Evolutionary conservation across 2,888 invertebrate genomes (phyloP), one percentile per base, ranked within the genome.

Genomic region (Spisula subtruncata): DNA sequence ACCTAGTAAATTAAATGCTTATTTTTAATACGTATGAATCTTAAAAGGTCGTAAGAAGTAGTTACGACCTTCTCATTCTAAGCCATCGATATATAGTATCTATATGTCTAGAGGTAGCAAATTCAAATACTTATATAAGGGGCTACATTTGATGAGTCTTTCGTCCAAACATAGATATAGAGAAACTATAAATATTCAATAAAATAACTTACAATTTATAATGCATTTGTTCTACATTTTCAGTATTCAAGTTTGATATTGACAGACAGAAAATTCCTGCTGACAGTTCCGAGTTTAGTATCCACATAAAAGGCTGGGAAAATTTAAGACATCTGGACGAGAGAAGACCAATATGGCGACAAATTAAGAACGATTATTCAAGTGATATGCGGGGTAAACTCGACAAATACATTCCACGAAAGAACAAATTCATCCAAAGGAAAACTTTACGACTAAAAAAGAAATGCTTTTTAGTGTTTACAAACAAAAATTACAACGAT

Each of bases 381-480:
- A 25, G n/a, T 25, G 6, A 66, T 25, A 10, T 66, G 2, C 12
- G 25, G 25, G 60, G 25, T 41, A 16, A 79, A 79, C 16, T 79
- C 8, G 35, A 79, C n/a, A 79, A 79, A 46, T 79, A 79, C 32
- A 79, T 41, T 5, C 46, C 79, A 20, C 4, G 35, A 79, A 16
- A 35, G 20, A 51, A 79, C 29, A 48, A 79, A 75, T 46, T 18
- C 29, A 46, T 41, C 54, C 71, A 14, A 32, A 29, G 25, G n/a
- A 79, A 48, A 48, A n/a, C 41, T 71, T 46, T 41, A 79, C 35
- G 12, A 35, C 8, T 85, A 10, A 29, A 6, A 6, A 54, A 48
- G 54, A 85, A 79, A 54, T 25, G 32, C 20, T 85, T 85, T 29
- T 51, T 85, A 8, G 12, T 85, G 10, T 29, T 85, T 35, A 51